Percentiles rank a stretch among this genome's conserved stretches.
Evolutionary conservation across 2,888 invertebrate genomes (phyloP).

Genomic region (Cephalotes varians): DNA sequence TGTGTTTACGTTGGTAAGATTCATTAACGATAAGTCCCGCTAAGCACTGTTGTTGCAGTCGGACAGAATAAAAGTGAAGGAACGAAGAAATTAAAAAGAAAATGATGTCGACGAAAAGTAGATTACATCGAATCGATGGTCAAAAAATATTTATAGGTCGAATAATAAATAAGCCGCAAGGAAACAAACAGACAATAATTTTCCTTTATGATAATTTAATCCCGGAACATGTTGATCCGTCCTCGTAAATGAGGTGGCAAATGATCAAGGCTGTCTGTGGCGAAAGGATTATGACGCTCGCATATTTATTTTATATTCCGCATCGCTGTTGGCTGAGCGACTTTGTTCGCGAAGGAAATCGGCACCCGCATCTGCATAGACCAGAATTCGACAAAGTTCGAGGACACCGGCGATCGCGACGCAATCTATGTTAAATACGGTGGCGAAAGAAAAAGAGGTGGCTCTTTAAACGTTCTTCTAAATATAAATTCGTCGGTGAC

Average conservation of each 20-base stretch:
- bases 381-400: slow-evolving; percentile 36
- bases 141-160: slow-evolving; percentile 1
- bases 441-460: slow-evolving; percentile 49
- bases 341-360: slow-evolving; percentile 16
- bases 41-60: slow-evolving; percentile 66
- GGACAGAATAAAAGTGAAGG: slow-evolving; percentile 23
- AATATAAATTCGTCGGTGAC: slow-evolving; percentile 76
- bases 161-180: neutral
- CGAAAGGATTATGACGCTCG: slow-evolving; percentile 30
- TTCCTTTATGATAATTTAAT: slow-evolving; percentile 25
- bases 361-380: neutral
- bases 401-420: neutral
- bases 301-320: slow-evolving; percentile 30
- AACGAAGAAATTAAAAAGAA: neutral
- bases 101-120: neutral
- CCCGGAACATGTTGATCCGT: slow-evolving; percentile 19
- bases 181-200: slow-evolving; percentile 11
- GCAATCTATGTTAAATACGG: slow-evolving; percentile 60
- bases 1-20: slow-evolving; percentile 72
- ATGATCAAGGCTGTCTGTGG: slow-evolving; percentile 45
- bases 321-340: neutral
- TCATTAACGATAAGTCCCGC: slow-evolving; percentile 72
- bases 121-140: neutral
- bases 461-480: slow-evolving; percentile 56
- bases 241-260: slow-evolving; percentile 29